phyloP scores from a whole-genome alignment of 1,140 invertebrate species.

The Sitophilus oryzae region DNA sequence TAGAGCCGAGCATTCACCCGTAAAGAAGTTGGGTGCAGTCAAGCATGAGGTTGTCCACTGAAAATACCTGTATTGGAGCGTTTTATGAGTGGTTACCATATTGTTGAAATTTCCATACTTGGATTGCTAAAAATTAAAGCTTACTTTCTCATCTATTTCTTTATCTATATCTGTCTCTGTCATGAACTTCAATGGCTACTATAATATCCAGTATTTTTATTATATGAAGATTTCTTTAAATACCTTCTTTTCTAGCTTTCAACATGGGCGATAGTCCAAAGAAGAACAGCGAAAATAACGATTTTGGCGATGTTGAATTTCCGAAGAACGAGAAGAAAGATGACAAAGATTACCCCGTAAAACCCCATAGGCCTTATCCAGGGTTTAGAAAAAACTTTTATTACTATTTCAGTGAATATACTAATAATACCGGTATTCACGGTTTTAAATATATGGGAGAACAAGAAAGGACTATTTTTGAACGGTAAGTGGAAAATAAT shows the following conservation, averaged over 20 bases:
- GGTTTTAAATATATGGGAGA: conserved; percentile 49
- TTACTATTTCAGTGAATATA: conserved; percentile 42
- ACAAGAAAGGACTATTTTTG: conserved; percentile 33
- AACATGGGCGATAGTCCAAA: not conserved
- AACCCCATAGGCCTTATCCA: conserved; percentile 30
- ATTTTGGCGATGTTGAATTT: not conserved
- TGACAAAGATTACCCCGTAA: conserved; percentile 3
- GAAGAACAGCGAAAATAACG: not conserved
- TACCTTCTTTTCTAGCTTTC: not conserved
- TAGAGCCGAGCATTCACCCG: no score
- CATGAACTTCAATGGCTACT: no score
- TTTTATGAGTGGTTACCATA: no score
- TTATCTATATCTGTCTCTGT: no score
- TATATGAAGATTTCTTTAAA: no score
- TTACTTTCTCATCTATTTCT: no score
- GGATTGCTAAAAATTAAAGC: no score
- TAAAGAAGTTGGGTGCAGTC: no score
- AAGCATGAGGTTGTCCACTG: no score
- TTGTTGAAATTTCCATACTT: no score
- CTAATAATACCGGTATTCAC: conserved; percentile 46
- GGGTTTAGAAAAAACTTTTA: conserved; percentile 33
- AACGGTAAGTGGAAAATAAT: conserved; percentile 42
- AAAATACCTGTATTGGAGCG: no score
- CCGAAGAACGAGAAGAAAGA: not conserved
- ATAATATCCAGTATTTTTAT: no score